Percentiles rank a stretch among this genome's conserved stretches.
Conservation (phyloP, 2,888 invertebrate genomes). For the Apamea crenata region DNA sequence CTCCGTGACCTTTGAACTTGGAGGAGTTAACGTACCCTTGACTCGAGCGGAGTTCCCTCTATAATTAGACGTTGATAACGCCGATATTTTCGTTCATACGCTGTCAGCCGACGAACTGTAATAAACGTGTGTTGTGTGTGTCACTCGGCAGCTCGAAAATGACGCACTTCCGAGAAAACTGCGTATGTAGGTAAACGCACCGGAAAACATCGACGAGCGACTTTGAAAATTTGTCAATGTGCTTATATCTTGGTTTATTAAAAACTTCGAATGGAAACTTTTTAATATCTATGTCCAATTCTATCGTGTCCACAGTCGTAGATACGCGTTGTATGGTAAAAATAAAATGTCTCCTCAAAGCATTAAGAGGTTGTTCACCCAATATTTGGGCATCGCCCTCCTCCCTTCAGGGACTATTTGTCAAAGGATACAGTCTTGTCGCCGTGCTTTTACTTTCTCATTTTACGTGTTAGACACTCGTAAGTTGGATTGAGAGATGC, state of each 20-base stretch:
- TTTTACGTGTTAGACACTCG: constrained; percentile 71
- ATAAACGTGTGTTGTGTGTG: constrained; percentile 60
- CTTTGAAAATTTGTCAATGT: constrained; percentile 60
- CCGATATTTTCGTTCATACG: constrained; percentile 76
- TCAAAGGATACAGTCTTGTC: constrained; percentile 83
- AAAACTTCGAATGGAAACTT: constrained; percentile 63
- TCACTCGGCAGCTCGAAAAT: constrained; percentile 52
- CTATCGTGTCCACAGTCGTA: constrained; percentile 73
- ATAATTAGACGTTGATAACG: constrained; percentile 86
- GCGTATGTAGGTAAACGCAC: constrained; percentile 42
- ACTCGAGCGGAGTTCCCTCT: constrained; percentile 84
- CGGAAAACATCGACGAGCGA: constrained; percentile 44
- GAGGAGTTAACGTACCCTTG: constrained; percentile 88
- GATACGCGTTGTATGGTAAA: constrained; percentile 83
- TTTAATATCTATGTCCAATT: constrained; percentile 65
- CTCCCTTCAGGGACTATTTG: constrained; percentile 83
- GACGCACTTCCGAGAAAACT: constrained; percentile 57
- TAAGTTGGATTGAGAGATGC: constrained; percentile 73
- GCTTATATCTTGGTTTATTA: constrained; percentile 64
- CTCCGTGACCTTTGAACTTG: constrained; percentile 88
- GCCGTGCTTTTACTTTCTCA: constrained; percentile 74
- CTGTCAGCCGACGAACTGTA: constrained; percentile 55
- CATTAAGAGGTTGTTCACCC: constrained; percentile 90
- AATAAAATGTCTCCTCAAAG: constrained; percentile 89
- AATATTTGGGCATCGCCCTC: constrained; percentile 88